These are phyloP conservation scores for Acanthaster planci DNA, from an alignment of 35 echinoderm and acorn worm species.

Conservation along the genomic window DNA sequence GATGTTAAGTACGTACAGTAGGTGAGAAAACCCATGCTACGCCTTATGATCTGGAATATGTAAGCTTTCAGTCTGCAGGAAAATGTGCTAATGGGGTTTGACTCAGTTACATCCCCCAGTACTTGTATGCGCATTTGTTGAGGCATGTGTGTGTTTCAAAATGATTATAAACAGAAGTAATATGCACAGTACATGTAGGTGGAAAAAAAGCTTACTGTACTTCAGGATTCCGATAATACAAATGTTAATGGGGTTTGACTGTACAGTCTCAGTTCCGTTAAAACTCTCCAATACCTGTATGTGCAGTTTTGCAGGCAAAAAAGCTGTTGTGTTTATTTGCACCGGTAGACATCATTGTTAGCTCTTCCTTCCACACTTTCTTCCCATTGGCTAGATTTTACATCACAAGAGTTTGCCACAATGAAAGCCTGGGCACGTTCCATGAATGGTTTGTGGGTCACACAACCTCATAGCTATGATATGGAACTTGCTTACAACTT, in stretches of 20 bases:
- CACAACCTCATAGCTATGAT: conserved; percentile 83
- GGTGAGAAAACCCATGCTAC: too few relatives aligned
- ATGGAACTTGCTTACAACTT: conserved; percentile 80
- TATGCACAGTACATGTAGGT: background rate
- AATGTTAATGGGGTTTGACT: background rate
- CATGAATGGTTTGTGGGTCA: conserved; percentile 89
- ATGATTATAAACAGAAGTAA: too few relatives aligned
- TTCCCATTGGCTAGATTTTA: conserved; percentile 55
- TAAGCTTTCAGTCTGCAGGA: too few relatives aligned
- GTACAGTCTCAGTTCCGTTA: background rate
- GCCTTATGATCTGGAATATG: too few relatives aligned
- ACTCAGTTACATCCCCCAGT: too few relatives aligned
- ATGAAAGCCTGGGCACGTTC: conserved; percentile 84
- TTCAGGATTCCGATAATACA: background rate
- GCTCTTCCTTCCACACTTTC: background rate
- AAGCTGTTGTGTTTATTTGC: background rate
- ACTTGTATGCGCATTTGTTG: too few relatives aligned
- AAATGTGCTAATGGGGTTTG: too few relatives aligned
- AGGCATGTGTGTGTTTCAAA: too few relatives aligned
- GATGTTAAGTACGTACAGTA: too few relatives aligned
- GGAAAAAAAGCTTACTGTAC: background rate
- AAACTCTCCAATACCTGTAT: background rate
- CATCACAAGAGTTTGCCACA: conserved; percentile 42
- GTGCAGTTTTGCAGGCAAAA: background rate
- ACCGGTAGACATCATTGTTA: background rate